These are phyloP conservation scores for human (Homo sapiens) DNA, from an alignment of 2,113 vertebrate species.

Conservation along the genomic window GRCh38 chr7:7964501-7965000, in stretches of 20 bases:
- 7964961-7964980: conserved; percentile 10
- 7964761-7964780: conserved; percentile 45
- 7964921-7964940: neutral
- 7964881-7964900: neutral
- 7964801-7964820: neutral
- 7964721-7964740: no score
- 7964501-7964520: neutral
- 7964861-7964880: neutral
- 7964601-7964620: conserved; percentile 47
- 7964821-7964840: conserved; percentile 12
- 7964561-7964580: conserved; percentile 51
- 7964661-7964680: no score
- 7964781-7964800: neutral
- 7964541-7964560: conserved; percentile 48
- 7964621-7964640: neutral
- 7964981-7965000: conserved; percentile 18
- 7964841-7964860: neutral
- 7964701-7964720: no score
- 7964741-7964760: neutral
- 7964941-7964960: neutral
- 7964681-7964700: no score
- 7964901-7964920: neutral
- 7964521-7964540: conserved; percentile 61
- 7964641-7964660: no score
- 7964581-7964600: conserved; percentile 51